phyloP scores from a whole-genome alignment of 2,113 vertebrate genomes.

The Sinocyclocheilus grahami region DNA sequence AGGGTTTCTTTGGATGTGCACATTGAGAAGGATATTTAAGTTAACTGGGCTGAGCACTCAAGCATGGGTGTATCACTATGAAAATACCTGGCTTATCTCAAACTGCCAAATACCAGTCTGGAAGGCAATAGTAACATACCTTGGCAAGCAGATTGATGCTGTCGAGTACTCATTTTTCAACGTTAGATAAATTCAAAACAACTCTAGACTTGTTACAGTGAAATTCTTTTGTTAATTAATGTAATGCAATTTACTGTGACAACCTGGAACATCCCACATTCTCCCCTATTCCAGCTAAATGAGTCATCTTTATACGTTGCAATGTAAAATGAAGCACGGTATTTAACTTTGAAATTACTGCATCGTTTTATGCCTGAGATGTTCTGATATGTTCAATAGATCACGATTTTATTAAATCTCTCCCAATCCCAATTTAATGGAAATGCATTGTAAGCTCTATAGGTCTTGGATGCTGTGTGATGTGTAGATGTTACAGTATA shows the following conservation, averaged over 20 bases:
- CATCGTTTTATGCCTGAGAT: not conserved
- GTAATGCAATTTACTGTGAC: no score
- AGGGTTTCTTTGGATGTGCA: not conserved
- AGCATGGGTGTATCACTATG: not conserved
- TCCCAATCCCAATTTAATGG: not conserved
- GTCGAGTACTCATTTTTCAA: constrained; percentile 7
- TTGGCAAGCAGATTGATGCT: constrained; percentile 7
- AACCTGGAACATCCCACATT: no score
- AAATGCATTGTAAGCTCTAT: not conserved
- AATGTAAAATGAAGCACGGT: not conserved
- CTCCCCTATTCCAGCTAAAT: no score
- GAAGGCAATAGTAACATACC: constrained; percentile 17
- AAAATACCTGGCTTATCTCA: constrained; percentile 2
- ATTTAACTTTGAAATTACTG: not conserved
- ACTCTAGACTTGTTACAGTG: no score
- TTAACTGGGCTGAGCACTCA: not conserved
- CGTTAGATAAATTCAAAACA: not conserved
- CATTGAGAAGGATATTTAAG: not conserved
- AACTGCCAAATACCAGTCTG: constrained; percentile 8
- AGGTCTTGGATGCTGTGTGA: not conserved
- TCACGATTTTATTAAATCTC: not conserved
- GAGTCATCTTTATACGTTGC: not conserved
- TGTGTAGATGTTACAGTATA: not conserved
- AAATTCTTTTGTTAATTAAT: not conserved
- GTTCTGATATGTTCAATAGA: not conserved